Percentiles rank a stretch among this genome's conserved stretches.
Conservation (phyloP, 2,113 vertebrate genomes). For the Anas platyrhynchos region DNA sequence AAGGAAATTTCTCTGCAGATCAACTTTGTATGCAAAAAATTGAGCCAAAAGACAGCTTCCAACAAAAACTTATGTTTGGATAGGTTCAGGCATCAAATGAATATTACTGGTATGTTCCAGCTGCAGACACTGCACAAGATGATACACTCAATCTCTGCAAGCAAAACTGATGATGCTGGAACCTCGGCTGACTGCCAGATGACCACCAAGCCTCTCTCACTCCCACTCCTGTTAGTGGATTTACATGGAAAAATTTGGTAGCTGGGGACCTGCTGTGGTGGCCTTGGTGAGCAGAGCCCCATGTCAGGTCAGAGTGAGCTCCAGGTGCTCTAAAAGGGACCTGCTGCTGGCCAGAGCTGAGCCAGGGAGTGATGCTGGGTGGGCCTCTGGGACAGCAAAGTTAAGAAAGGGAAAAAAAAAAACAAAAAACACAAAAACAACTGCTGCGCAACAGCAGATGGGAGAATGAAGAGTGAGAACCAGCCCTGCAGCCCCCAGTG, state of each 20-base stretch:
- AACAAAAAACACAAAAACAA: too few relatives aligned
- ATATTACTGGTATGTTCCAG: neutral
- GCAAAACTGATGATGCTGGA: fast-evolving
- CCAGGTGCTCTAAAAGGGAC: neutral
- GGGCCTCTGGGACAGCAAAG: too few relatives aligned
- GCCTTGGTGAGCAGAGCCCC: neutral
- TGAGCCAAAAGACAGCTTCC: neutral
- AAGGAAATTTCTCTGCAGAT: neutral
- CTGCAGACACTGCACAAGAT: neutral
- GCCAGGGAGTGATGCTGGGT: too few relatives aligned
- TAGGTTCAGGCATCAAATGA: neutral
- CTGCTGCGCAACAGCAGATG: too few relatives aligned
- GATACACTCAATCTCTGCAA: neutral
- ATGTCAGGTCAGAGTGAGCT: neutral
- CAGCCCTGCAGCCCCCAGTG: too few relatives aligned
- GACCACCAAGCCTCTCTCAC: neutral
- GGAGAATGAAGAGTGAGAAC: too few relatives aligned
- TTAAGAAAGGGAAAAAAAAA: too few relatives aligned
- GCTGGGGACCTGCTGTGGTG: neutral
- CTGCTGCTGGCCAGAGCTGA: too few relatives aligned
- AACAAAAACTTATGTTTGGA: neutral
- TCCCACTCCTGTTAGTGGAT: neutral
- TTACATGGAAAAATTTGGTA: too few relatives aligned
- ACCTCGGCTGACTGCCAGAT: neutral
- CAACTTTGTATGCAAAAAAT: neutral